Conservation (phyloP, 1,140 invertebrate genomes). For the Capitella teleta region DNA sequence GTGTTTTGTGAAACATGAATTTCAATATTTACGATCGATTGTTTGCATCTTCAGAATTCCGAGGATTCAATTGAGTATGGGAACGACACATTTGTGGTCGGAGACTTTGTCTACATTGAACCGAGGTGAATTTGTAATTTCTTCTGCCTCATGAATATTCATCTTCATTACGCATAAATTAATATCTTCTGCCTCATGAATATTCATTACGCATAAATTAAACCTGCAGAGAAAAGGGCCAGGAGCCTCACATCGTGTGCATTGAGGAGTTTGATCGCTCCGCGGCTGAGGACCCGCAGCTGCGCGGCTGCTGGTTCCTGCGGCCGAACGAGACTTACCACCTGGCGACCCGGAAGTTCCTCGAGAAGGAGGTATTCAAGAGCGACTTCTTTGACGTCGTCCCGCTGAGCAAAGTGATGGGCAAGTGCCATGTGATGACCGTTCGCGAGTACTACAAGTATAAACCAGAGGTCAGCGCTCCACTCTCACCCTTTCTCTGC, state of each 20-base stretch:
- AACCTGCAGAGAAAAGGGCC: constrained; percentile 54
- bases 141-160: no score
- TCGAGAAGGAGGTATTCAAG: constrained; percentile 90
- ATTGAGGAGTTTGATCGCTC: constrained; percentile 69
- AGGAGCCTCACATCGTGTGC: constrained; percentile 72
- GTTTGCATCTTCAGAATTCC: no score
- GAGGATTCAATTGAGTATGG: constrained; percentile 52
- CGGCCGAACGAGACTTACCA: constrained; percentile 91
- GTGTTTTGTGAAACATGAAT: no score
- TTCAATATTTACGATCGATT: no score
- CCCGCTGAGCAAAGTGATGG: constrained; percentile 75
- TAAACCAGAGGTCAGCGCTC: constrained; percentile 54
- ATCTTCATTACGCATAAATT: no score
- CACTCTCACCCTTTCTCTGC: no score
- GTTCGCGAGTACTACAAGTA: constrained; percentile 90
- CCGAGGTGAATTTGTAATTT: constrained; percentile 40
- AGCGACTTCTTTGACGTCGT: constrained; percentile 75
- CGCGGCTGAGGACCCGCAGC: constrained; percentile 67
- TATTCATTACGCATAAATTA: constrained; percentile 4
- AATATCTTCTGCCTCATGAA: no score
- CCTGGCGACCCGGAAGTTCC: constrained; percentile 83
- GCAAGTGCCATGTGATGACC: constrained; percentile 84
- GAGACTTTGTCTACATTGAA: constrained; percentile 84
- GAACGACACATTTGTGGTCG: constrained; percentile 62
- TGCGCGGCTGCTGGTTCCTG: constrained; percentile 79